Conservation (phyloP, 2,113 vertebrate species). For the Myiozetetes cayanensis region DNA sequence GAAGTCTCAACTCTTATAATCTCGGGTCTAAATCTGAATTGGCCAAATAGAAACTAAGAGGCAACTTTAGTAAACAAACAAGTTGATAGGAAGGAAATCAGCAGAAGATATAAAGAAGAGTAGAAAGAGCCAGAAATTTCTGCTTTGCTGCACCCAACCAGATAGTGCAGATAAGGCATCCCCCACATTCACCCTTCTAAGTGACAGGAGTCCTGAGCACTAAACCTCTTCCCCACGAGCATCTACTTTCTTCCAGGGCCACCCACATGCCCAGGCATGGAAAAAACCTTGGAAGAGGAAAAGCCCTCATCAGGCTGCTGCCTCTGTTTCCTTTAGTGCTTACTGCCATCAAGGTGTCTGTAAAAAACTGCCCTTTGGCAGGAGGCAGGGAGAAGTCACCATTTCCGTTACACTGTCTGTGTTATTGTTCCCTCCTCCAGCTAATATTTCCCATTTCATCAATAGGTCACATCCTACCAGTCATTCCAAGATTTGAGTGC, state of each 20-base stretch:
- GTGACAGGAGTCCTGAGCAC: neutral
- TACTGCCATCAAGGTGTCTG: neutral
- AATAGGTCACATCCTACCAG: neutral
- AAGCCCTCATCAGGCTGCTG: neutral
- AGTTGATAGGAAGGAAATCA: neutral
- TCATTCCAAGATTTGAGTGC: neutral
- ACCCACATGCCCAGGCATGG: neutral
- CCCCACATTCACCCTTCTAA: neutral
- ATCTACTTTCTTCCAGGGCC: neutral
- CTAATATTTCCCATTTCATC: slow-evolving; percentile 24
- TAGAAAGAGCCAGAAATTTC: neutral
- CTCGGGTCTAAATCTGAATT: neutral
- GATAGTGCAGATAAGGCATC: neutral
- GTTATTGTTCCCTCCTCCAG: neutral
- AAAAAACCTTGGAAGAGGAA: neutral
- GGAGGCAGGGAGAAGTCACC: neutral
- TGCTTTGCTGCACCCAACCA: neutral
- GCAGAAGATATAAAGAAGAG: neutral
- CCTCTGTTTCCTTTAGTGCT: neutral
- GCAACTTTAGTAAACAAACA: neutral
- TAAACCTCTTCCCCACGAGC: neutral
- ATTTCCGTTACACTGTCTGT: neutral
- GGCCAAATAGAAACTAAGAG: neutral
- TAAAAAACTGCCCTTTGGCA: neutral
- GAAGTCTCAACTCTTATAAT: neutral